Conservation (phyloP, 2,888 invertebrate genomes). For the Lepidocyrtoides sp. region DNA sequence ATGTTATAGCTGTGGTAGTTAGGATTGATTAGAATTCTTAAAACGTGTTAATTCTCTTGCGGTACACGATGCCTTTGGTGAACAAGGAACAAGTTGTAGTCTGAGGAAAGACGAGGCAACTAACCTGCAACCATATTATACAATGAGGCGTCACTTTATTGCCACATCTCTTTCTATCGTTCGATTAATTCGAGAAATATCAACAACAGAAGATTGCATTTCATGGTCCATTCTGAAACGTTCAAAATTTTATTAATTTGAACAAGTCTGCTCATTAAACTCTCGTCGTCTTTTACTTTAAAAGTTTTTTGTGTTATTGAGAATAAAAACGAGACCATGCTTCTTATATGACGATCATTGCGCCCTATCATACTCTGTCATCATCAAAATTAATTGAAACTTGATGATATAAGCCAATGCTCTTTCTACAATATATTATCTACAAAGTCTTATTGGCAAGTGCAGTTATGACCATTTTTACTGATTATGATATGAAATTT, state of each 20-base stretch:
- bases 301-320: slow-evolving; percentile 4
- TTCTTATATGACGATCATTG: neutral
- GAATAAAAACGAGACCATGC: slow-evolving; percentile 46
- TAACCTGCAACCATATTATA: neutral
- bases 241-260: slow-evolving; percentile 40
- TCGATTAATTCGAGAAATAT: slow-evolving; percentile 5
- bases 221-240: slow-evolving; percentile 55
- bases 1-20: slow-evolving; percentile 48
- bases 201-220: slow-evolving; percentile 47
- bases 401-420: slow-evolving; percentile 29
- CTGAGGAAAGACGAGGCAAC: neutral
- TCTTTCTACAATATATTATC: neutral
- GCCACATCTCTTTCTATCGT: neutral
- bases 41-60: slow-evolving; percentile 76
- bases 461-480: neutral
- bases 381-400: slow-evolving; percentile 72
- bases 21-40: slow-evolving; percentile 72
- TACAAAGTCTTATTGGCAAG: neutral
- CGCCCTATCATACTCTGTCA: slow-evolving; percentile 26
- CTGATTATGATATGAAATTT: slow-evolving; percentile 46
- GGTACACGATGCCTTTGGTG: slow-evolving; percentile 66
- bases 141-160: slow-evolving; percentile 52
- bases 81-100: neutral
- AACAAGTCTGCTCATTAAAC: slow-evolving; percentile 28
- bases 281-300: slow-evolving; percentile 35